Base-by-base conservation (phyloP, 2,888 invertebrate species). In the Nomada fabriciana region DNA sequence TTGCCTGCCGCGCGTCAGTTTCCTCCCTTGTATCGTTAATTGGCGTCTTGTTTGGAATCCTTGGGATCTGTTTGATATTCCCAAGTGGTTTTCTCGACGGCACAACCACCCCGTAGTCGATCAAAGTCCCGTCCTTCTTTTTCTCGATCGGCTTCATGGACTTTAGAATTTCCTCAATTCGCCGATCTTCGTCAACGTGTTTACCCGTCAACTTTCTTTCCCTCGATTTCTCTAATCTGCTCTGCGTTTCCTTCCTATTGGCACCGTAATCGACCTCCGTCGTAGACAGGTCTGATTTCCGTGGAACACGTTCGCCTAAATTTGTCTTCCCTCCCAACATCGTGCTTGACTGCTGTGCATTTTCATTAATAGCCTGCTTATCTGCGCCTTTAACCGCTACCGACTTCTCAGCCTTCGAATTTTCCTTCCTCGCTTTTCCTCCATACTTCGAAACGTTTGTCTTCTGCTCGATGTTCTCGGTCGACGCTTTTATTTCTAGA, bases 81-180 rank as follows among this genome's bases (percentile, higher is more conserved):
- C 4, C n/a, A 4, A 64, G 9, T 0, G 72, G 61, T 20, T 72
- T 74, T 60, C 87, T 86, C 61, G 89, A 89, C 11, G 87, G 75
- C n/a, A 91, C 85, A 18, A 84, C 89, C 20, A 89, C 69, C 0
- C 89, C 90, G 68, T 88, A 90, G 84, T 91, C 91, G 23, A 90
- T 90, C 61, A 90, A 79, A 29, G 87, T 91, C 0, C 88, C 89
- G 15, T 90, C 90, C 18, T 90, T 83, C 25, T 72, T 88, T 74
- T 90, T 91, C 68, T 90, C 89, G 47, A 91, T 89, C 13, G 91
- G 89, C 69, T 84, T 89, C 74, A 91, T 76, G 0, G 74, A 70
- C 42, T 86, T 59, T 0, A 82, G 18, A 7, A 86, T 73, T 65
- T 86, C 70, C 64, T 83, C 78, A 10, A 82, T 73, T 36, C 71